These are phyloP conservation scores for Lindbergichthys nudifrons DNA, from an alignment of 2,797 vertebrate genomes.

Conservation along the genomic window DNA sequence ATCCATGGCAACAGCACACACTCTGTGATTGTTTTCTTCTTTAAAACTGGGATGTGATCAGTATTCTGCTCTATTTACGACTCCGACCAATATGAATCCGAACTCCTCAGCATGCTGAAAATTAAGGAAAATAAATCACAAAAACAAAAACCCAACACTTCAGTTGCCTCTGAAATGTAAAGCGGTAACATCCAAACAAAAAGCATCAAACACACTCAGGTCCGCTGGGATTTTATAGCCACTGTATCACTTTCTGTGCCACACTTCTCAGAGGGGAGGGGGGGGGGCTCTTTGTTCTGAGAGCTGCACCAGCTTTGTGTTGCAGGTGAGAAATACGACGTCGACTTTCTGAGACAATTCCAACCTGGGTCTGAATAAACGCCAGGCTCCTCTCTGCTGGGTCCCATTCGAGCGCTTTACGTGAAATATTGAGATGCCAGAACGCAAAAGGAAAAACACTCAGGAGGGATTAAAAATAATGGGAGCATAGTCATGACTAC, in stretches of 20 bases:
- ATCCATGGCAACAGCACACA: slow-evolving; percentile 76
- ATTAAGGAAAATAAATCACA: slow-evolving; percentile 19
- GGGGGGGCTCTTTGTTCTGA: slow-evolving; percentile 49
- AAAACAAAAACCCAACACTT: slow-evolving; percentile 4
- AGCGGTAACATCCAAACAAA: slow-evolving; percentile 19
- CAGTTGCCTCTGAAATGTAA: background rate
- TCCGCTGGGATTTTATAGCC: slow-evolving; percentile 56
- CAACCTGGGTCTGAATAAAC: slow-evolving; percentile 54
- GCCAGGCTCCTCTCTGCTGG: slow-evolving; percentile 58
- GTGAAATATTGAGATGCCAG: slow-evolving; percentile 76
- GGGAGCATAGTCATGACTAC: slow-evolving; percentile 43
- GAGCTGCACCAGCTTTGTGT: slow-evolving; percentile 59
- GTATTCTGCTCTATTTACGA: slow-evolving; percentile 41
- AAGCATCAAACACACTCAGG: slow-evolving; percentile 41
- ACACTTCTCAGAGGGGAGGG: slow-evolving; percentile 35
- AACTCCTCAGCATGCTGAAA: slow-evolving; percentile 29
- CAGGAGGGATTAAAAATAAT: slow-evolving; percentile 33
- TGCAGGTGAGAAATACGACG: slow-evolving; percentile 65
- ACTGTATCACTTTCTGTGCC: slow-evolving; percentile 58
- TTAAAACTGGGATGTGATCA: slow-evolving; percentile 46
- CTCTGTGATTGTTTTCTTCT: slow-evolving; percentile 47
- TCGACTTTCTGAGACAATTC: slow-evolving; percentile 59
- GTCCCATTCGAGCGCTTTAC: slow-evolving; percentile 67
- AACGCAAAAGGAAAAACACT: slow-evolving; percentile 61
- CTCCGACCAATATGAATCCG: slow-evolving; percentile 42